Evolutionary conservation across 1,140 invertebrate species (phyloP).

Genomic region (Oryzaephilus surinamensis): DNA sequence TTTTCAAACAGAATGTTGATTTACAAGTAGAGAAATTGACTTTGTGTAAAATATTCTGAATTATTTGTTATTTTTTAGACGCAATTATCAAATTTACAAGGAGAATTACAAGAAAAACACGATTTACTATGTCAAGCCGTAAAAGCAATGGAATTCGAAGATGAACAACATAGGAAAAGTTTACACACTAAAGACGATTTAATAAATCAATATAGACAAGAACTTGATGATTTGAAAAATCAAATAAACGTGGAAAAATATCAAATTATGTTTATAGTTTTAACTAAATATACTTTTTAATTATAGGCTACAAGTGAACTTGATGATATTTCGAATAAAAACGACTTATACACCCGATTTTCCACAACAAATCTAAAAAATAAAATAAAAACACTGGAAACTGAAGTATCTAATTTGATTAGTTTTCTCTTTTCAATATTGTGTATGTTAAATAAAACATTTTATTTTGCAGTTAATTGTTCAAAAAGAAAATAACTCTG

Average conservation of each 20-base stretch:
- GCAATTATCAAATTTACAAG: conserved; percentile 64
- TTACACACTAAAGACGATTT: conserved; percentile 25
- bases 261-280: too few species aligned
- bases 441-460: conserved; percentile 3
- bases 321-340: too few species aligned
- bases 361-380: conserved; percentile 15
- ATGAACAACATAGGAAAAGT: conserved; percentile 33
- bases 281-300: too few species aligned
- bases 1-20: conserved; percentile 65
- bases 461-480: conserved; percentile 12
- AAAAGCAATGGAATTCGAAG: conserved; percentile 56
- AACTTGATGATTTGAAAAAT: conserved; percentile 29
- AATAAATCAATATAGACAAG: conserved; percentile 29
- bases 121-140: conserved; percentile 72
- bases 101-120: conserved; percentile 71
- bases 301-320: too few species aligned
- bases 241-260: conserved; percentile 20
- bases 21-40: conserved; percentile 40
- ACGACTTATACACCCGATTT: too few species aligned
- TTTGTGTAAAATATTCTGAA: conserved; percentile 9
- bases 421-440: conserved; percentile 1
- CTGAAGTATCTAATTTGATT: conserved; percentile 13
- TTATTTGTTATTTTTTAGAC: conserved; percentile 48
- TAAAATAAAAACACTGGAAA: conserved; percentile 13
- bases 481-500: conserved; percentile 18